phyloP scores from a whole-genome alignment of 2,113 vertebrate species.

The Ia io region DNA sequence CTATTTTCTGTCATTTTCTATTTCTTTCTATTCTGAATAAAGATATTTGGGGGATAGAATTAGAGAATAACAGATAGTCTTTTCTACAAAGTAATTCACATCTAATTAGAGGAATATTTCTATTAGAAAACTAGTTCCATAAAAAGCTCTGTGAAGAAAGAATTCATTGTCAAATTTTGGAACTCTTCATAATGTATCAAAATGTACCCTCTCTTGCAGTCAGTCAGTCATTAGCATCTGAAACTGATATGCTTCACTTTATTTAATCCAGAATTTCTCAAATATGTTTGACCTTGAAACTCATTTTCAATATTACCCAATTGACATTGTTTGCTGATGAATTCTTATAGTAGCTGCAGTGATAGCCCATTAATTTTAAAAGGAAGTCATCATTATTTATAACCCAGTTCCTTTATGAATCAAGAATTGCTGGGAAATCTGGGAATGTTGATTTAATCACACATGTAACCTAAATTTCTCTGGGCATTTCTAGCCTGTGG shows the following conservation, averaged over 20 bases:
- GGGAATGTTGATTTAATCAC: neutral
- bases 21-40: neutral
- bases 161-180: neutral
- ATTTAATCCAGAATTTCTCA: neutral
- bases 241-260: neutral
- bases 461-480: neutral
- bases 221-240: neutral
- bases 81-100: neutral
- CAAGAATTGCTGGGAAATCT: neutral
- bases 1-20: neutral
- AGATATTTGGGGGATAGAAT: neutral
- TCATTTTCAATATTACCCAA: neutral
- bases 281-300: neutral
- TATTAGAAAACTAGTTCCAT: neutral
- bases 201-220: neutral
- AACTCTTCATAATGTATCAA: neutral
- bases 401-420: neutral
- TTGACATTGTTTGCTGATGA: neutral
- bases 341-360: neutral
- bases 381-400: neutral
- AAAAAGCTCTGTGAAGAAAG: neutral
- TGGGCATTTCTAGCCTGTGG: neutral
- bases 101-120: neutral
- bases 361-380: neutral
- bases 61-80: neutral